These are phyloP conservation scores for Stichopus chloronotus DNA, from an alignment of 35 echinoderm and acorn worm species.

Conservation along the genomic window DNA sequence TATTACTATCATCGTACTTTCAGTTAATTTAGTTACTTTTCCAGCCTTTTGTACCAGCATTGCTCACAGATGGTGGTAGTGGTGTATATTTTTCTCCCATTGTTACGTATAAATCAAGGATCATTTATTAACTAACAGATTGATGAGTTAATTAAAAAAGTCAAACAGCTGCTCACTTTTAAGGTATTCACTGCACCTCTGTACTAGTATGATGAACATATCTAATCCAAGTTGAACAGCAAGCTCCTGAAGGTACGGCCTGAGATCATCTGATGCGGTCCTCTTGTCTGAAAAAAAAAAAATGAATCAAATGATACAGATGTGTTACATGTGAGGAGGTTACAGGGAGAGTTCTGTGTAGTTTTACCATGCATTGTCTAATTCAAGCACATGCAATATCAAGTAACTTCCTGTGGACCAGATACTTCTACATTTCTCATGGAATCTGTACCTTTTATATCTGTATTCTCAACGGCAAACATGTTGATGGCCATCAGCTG, in stretches of 20 bases:
- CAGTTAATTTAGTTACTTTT: no score
- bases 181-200: constrained; percentile 74
- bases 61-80: no score
- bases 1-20: no score
- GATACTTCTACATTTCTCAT: background rate
- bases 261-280: constrained; percentile 51
- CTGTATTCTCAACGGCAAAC: constrained; percentile 87
- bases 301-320: background rate
- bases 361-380: no score
- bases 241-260: constrained; percentile 79
- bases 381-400: no score
- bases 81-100: no score
- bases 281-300: constrained; percentile 32
- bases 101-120: no score
- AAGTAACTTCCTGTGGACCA: no score
- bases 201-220: constrained; percentile 89
- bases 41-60: no score
- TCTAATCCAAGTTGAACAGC: constrained; percentile 91
- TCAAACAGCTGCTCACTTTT: constrained; percentile 61
- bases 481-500: constrained; percentile 99
- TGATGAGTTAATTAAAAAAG: no score
- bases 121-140: no score
- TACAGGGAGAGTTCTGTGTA: no score
- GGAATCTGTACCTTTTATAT: constrained; percentile 66
- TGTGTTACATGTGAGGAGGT: background rate